Base-by-base conservation (phyloP, 2,888 invertebrate species). In the Desoria tigrina region DNA sequence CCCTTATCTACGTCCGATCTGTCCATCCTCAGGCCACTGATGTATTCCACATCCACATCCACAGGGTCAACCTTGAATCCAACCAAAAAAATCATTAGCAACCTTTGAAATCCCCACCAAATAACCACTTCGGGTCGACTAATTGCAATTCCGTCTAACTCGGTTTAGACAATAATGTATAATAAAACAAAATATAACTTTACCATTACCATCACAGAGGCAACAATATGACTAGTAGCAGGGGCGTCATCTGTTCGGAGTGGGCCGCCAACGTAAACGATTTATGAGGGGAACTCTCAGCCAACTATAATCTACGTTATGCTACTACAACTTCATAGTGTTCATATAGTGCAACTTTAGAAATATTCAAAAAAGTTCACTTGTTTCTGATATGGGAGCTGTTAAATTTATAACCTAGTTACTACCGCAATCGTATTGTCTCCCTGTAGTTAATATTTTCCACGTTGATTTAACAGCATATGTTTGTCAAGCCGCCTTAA, bases 21-120 rank as follows among this genome's bases (percentile, higher is more conserved):
- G 18, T 58, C 58, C 58, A 58, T 58, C 49, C 54, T 54, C 37
- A 32, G n/a, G n/a, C 26, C 51, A 45, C 21, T 45, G 6, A 45
- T 45, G 21, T 18, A 45, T 6, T 45, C 45, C 45, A 45, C 45
- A 45, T 45, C 45, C n/a, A 45, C 45, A 45, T 45, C 45, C 45
- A 45, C 45, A 6, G 21, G 45, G n/a, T 45, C 45, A 45, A 6
- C 45, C 45, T 45, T 45, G 6, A 45, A 45, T 45, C 16, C 16
- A 45, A 18, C 6, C 21, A 45, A 45, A 45, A 4, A 45, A 4
- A 16, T 21, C n/a, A 45, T n/a, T 9, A 18, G 6, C 21, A 45
- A 11, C 16, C 45, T 18, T 18, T 18, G 21, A 45, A 45, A 45
- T 18, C 6, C 45, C 45, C 16, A 18, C 45, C 45, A 45, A 45